Evolutionary conservation across 1,140 invertebrate genomes (phyloP).

Genomic region (Drosophila simulans): DNA sequence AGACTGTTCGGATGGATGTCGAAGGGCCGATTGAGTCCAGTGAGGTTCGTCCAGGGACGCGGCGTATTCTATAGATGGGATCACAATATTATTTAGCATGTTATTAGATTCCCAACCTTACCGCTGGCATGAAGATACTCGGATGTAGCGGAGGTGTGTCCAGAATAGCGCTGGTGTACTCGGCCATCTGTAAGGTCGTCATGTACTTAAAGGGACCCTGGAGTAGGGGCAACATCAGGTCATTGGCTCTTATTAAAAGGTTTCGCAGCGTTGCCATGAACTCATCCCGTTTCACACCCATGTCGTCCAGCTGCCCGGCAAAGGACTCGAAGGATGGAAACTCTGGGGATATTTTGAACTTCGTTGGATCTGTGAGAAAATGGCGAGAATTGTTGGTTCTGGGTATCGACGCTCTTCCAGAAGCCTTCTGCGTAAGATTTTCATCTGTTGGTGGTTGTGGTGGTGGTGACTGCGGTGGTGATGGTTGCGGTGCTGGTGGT

Average conservation of each 20-base stretch:
- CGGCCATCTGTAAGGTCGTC: slow-evolving; percentile 52
- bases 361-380: background rate
- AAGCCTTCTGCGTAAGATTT: too few species aligned
- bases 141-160: slow-evolving; percentile 49
- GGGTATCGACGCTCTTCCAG: background rate
- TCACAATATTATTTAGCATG: background rate
- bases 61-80: slow-evolving; percentile 11
- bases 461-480: too few species aligned
- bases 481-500: too few species aligned
- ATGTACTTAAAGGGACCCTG: slow-evolving; percentile 39
- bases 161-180: slow-evolving; percentile 52
- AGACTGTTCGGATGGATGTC: slow-evolving; percentile 42
- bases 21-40: slow-evolving; percentile 8
- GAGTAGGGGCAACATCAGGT: slow-evolving; percentile 51
- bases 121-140: slow-evolving; percentile 56
- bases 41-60: slow-evolving; percentile 4
- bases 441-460: too few species aligned
- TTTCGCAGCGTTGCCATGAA: slow-evolving; percentile 54
- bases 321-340: slow-evolving; percentile 51
- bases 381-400: background rate
- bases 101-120: slow-evolving; percentile 10
- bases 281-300: slow-evolving; percentile 40
- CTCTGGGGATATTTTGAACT: background rate
- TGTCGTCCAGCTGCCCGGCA: slow-evolving; percentile 27
- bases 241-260: slow-evolving; percentile 56